A percentile compares a stretch with the other conserved stretches of the same genome.
These are phyloP conservation scores for Sminthurinus aureus DNA, from an alignment of 2,888 invertebrate species.

Conservation along the genomic window DNA sequence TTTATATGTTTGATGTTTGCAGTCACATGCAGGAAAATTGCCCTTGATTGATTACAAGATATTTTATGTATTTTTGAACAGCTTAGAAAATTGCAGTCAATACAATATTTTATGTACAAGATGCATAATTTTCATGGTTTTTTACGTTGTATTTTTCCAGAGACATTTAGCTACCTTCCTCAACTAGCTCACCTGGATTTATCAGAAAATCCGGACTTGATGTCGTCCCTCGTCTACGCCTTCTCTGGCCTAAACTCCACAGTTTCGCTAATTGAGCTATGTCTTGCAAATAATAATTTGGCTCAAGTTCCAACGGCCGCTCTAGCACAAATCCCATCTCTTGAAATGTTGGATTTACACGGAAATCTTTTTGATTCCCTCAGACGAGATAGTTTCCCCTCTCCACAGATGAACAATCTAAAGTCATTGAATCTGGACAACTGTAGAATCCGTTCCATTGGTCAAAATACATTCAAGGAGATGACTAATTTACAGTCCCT, in stretches of 20 bases:
- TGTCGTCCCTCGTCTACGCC: slow-evolving; percentile 35
- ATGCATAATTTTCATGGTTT: not conserved
- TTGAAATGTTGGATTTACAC: slow-evolving; percentile 44
- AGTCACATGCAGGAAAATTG: too few species aligned
- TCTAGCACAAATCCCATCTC: slow-evolving; percentile 21
- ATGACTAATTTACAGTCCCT: slow-evolving; percentile 40
- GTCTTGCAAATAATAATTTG: slow-evolving; percentile 42
- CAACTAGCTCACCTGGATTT: slow-evolving; percentile 44
- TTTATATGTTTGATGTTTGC: too few species aligned
- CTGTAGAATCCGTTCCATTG: slow-evolving; percentile 43
- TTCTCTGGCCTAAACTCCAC: slow-evolving; percentile 31
- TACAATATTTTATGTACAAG: too few species aligned
- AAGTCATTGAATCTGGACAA: slow-evolving; percentile 43
- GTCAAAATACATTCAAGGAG: slow-evolving; percentile 39
- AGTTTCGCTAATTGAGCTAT: slow-evolving; percentile 8
- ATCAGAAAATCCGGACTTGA: slow-evolving; percentile 49
- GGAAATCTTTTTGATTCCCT: slow-evolving; percentile 45
- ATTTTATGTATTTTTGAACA: too few species aligned
- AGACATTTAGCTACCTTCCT: slow-evolving; percentile 44
- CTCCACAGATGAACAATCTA: slow-evolving; percentile 32
- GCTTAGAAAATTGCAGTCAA: too few species aligned
- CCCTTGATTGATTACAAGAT: too few species aligned
- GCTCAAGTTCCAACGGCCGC: slow-evolving; percentile 40
- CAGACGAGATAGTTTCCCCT: slow-evolving; percentile 31
- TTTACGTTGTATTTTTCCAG: slow-evolving; percentile 42